Percentiles rank a stretch among this genome's conserved stretches.
Conservation (phyloP, 1,140 invertebrate genomes). For the Drosophila arawakana region DNA sequence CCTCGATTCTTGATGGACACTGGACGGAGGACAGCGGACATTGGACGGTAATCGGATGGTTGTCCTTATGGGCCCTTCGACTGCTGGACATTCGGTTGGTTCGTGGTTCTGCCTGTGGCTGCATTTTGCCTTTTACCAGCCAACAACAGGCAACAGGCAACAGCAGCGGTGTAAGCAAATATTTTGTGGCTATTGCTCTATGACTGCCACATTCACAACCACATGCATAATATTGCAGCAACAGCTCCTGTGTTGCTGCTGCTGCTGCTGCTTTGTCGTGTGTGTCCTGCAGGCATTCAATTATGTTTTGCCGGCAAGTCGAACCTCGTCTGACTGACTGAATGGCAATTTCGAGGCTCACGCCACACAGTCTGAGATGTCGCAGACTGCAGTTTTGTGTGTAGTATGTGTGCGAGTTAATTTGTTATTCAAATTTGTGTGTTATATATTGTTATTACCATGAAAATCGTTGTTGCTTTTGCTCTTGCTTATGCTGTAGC, state of each 20-base stretch:
- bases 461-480: slow-evolving; percentile 68
- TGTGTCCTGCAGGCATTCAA: slow-evolving; percentile 77
- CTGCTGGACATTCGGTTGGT: slow-evolving; percentile 1
- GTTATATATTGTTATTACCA: slow-evolving; percentile 82
- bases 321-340: slow-evolving; percentile 53
- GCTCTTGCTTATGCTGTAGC: slow-evolving; percentile 42
- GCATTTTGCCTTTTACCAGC: slow-evolving; percentile 36
- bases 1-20: slow-evolving; percentile 45
- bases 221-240: slow-evolving; percentile 25
- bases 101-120: slow-evolving; percentile 42
- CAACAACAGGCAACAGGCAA: not conserved
- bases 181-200: slow-evolving; percentile 71
- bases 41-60: slow-evolving; percentile 34
- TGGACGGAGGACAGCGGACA: slow-evolving; percentile 11
- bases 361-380: slow-evolving; percentile 59
- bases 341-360: slow-evolving; percentile 67
- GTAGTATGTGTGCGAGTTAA: slow-evolving; percentile 59
- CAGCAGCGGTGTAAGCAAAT: slow-evolving; percentile 67
- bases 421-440: slow-evolving; percentile 82
- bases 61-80: not conserved
- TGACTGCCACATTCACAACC: slow-evolving; percentile 22
- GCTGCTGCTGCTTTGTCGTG: slow-evolving; percentile 47
- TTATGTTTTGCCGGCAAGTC: slow-evolving; percentile 68
- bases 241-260: slow-evolving; percentile 11
- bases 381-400: slow-evolving; percentile 32